Conservation (phyloP, 2,113 vertebrate genomes). For the Chroicocephalus ridibundus region DNA sequence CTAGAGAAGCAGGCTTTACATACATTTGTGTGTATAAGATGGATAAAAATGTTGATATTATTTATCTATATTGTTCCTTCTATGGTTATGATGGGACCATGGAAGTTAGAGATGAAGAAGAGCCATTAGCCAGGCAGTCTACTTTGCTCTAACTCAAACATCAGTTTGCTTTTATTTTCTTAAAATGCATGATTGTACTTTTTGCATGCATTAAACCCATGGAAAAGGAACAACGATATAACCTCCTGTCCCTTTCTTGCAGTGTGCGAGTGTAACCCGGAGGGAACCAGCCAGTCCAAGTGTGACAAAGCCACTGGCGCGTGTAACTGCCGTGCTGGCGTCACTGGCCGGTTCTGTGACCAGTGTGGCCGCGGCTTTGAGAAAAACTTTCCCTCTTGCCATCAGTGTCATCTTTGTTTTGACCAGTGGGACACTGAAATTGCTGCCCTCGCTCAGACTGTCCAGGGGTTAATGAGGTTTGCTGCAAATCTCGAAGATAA, state of each 20-base stretch:
- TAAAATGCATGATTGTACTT: background rate
- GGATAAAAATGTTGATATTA: background rate
- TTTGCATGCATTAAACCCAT: background rate
- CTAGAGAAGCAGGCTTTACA: background rate
- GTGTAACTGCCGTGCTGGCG: slow-evolving; percentile 76
- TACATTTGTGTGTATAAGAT: background rate
- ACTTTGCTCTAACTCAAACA: background rate
- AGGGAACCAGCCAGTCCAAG: slow-evolving; percentile 73
- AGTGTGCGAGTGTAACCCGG: slow-evolving; percentile 83
- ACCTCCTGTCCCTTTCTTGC: slow-evolving; percentile 11
- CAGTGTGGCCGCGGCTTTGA: slow-evolving; percentile 69
- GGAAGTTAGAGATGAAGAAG: background rate
- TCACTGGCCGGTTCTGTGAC: slow-evolving; percentile 78
- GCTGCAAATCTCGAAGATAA: slow-evolving; percentile 53
- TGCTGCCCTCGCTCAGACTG: slow-evolving; percentile 62
- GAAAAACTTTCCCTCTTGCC: slow-evolving; percentile 80
- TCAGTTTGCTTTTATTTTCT: background rate
- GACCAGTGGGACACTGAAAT: slow-evolving; percentile 73
- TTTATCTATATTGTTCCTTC: background rate
- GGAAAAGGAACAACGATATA: background rate
- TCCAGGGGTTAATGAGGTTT: slow-evolving; percentile 72
- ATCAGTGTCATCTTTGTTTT: slow-evolving; percentile 80
- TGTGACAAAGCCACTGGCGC: slow-evolving; percentile 80
- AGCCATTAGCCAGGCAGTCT: background rate
- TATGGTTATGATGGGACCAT: background rate